phyloP scores from a whole-genome alignment of 2,888 invertebrate genomes.

The Priocnemis perturbator region DNA sequence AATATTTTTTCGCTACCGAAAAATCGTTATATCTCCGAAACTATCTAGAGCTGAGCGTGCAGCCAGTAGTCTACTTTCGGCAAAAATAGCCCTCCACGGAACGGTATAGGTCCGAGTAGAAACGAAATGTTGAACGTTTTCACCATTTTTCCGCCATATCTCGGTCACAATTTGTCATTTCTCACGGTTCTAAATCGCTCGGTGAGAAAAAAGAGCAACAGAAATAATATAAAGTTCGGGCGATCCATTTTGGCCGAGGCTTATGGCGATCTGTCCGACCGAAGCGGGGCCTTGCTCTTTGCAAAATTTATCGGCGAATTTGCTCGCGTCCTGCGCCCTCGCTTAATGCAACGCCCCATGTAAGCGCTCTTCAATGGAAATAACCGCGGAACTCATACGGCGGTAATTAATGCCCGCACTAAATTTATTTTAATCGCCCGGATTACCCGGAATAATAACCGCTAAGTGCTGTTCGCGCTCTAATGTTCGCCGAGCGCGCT shows the following conservation, averaged over 20 bases:
- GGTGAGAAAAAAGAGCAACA: too few species aligned
- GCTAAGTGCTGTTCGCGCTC: slow-evolving; percentile 60
- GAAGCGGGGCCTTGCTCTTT: neutral
- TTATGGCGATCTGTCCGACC: slow-evolving; percentile 21
- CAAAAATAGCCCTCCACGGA: too few species aligned
- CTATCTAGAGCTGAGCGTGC: too few species aligned
- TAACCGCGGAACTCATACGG: slow-evolving; percentile 46
- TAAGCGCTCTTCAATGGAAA: slow-evolving; percentile 47
- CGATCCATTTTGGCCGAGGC: neutral
- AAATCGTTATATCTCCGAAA: too few species aligned
- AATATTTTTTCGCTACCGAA: too few species aligned
- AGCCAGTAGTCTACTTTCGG: too few species aligned
- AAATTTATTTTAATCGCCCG: slow-evolving; percentile 71
- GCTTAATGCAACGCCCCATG: slow-evolving; percentile 37
- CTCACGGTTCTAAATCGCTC: too few species aligned
- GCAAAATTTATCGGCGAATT: slow-evolving; percentile 47
- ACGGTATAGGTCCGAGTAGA: too few species aligned
- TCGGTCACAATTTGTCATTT: too few species aligned
- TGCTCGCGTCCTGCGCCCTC: slow-evolving; percentile 34
- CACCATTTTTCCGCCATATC: too few species aligned
- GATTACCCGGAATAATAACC: slow-evolving; percentile 71
- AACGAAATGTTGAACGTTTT: too few species aligned
- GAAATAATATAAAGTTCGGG: too few species aligned
- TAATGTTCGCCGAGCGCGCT: slow-evolving; percentile 30
- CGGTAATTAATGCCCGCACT: slow-evolving; percentile 66